Evolutionary conservation across 1,140 invertebrate species (phyloP).

Genomic region (Drosophila bipectinata): DNA sequence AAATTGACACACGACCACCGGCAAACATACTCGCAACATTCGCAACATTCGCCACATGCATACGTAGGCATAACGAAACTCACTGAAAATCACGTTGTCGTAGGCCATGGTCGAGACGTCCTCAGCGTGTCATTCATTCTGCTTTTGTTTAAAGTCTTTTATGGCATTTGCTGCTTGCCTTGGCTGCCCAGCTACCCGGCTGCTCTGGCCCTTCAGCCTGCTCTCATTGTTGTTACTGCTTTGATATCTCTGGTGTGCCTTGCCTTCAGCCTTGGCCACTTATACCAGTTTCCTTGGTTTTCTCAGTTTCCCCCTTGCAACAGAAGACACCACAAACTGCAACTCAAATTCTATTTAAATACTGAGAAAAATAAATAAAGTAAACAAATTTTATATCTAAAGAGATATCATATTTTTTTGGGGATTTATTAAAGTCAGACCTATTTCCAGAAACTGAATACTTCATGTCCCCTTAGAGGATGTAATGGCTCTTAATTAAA

Average conservation of each 20-base stretch:
- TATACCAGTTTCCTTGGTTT: constrained; percentile 44
- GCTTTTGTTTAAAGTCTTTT: constrained; percentile 72
- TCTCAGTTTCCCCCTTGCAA: not conserved
- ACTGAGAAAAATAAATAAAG: constrained; percentile 20
- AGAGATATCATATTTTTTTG: too few species aligned
- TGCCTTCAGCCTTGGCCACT: constrained; percentile 55
- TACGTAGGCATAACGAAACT: constrained; percentile 54
- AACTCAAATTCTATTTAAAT: constrained; percentile 74
- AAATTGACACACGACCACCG: constrained; percentile 77
- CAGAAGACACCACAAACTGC: constrained; percentile 47
- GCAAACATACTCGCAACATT: constrained; percentile 35
- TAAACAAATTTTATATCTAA: not conserved
- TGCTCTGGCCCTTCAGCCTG: constrained; percentile 15
- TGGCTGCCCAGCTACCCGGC: constrained; percentile 3
- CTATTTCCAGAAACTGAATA: not conserved
- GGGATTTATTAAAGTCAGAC: too few species aligned
- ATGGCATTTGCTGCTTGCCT: constrained; percentile 37
- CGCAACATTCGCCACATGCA: constrained; percentile 4
- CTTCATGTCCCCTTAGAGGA: not conserved
- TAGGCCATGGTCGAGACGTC: constrained; percentile 76
- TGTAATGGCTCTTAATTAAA: too few species aligned
- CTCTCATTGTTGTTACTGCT: constrained; percentile 20
- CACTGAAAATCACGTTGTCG: constrained; percentile 79
- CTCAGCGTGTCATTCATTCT: constrained; percentile 71
- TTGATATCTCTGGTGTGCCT: constrained; percentile 29